Conservation (phyloP, 1,140 invertebrate genomes). For the Drosophila tsacasi region DNA sequence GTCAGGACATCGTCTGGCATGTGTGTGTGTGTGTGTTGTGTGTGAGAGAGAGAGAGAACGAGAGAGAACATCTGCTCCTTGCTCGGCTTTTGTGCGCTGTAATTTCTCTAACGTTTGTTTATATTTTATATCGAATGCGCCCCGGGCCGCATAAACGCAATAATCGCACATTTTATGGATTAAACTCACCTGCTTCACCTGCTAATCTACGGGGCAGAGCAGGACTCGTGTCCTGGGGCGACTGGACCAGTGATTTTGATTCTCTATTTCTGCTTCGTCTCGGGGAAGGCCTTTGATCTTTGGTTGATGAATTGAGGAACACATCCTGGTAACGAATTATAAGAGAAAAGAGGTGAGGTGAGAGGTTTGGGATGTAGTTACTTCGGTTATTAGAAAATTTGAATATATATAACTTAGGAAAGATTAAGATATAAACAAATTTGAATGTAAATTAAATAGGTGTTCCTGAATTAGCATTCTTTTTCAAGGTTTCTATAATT, state of each 20-base stretch:
- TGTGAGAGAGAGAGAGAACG: slow-evolving; percentile 3
- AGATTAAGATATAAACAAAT: not conserved
- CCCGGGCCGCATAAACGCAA: slow-evolving; percentile 79
- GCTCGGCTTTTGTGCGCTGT: slow-evolving; percentile 62
- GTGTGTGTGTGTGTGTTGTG: slow-evolving; percentile 15
- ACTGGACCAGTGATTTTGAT: not conserved
- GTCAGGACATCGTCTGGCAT: slow-evolving; percentile 29
- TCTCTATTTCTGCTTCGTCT: not conserved
- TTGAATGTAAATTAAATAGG: not conserved
- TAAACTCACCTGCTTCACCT: slow-evolving; percentile 76
- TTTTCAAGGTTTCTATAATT: no score
- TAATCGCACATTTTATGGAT: slow-evolving; percentile 84
- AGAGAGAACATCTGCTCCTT: slow-evolving; percentile 33
- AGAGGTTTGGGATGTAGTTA: not conserved
- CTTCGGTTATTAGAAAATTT: not conserved
- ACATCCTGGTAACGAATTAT: not conserved
- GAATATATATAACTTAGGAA: not conserved
- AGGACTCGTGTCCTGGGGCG: slow-evolving; percentile 18
- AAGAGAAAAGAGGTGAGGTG: not conserved
- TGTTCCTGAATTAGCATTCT: no score
- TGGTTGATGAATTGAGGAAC: not conserved
- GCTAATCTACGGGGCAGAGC: slow-evolving; percentile 62
- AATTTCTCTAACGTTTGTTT: slow-evolving; percentile 84
- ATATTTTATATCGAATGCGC: slow-evolving; percentile 81
- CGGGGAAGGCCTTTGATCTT: slow-evolving; percentile 1